A percentile compares a stretch with the other conserved stretches of the same genome.
These are phyloP conservation scores for Rhynchotus rufescens DNA, from an alignment of 2,797 vertebrate species.

Conservation along the genomic window DNA sequence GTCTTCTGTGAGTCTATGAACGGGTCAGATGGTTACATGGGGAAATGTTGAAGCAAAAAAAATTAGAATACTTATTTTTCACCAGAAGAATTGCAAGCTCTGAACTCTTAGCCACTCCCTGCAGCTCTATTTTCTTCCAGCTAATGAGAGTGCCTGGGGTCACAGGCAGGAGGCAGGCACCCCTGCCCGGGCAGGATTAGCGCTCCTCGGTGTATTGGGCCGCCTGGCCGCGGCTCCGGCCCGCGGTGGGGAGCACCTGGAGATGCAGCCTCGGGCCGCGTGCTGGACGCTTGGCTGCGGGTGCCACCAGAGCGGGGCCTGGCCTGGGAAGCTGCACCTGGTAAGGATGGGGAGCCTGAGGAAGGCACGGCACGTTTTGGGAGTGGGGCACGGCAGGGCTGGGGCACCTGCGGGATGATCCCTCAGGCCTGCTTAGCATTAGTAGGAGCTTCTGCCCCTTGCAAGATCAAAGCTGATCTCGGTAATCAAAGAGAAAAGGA, in stretches of 20 bases:
- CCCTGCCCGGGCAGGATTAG: background rate
- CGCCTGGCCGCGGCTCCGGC: rapidly evolving
- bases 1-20: background rate
- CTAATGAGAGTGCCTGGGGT: background rate
- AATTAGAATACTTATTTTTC: background rate
- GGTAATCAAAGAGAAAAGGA: background rate
- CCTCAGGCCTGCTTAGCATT: background rate
- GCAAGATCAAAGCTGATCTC: background rate
- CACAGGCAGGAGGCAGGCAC: background rate
- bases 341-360: background rate
- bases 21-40: background rate
- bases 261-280: background rate
- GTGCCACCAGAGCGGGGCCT: background rate
- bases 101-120: background rate
- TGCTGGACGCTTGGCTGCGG: background rate
- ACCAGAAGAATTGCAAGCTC: background rate
- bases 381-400: background rate
- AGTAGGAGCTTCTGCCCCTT: background rate
- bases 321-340: too few species aligned
- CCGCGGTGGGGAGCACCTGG: background rate
- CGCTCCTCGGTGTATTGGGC: background rate
- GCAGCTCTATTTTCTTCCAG: background rate
- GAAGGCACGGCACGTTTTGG: rapidly evolving
- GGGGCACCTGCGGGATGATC: background rate
- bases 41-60: background rate